Evolutionary conservation across 2,113 vertebrate species (phyloP).

Genomic region (Butorides virescens): DNA sequence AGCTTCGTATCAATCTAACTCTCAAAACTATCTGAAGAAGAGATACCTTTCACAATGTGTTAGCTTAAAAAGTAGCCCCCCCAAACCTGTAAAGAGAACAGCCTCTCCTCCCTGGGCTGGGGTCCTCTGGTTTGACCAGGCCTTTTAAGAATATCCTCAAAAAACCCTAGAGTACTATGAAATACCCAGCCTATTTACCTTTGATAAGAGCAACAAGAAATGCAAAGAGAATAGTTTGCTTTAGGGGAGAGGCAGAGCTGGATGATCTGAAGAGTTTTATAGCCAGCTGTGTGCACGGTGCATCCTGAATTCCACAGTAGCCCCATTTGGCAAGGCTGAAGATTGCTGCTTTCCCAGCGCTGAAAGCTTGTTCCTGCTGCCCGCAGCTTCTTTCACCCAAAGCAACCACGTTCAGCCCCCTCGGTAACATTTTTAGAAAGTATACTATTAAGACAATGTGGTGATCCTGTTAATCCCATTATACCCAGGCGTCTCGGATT

Average conservation of each 20-base stretch:
- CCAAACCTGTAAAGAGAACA: background rate
- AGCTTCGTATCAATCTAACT: background rate
- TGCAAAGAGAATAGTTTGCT: constrained; percentile 61
- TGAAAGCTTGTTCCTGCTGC: background rate
- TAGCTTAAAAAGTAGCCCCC: background rate
- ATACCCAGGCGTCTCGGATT: background rate
- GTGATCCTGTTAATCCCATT: background rate
- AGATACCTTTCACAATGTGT: background rate
- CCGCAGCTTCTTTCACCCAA: background rate
- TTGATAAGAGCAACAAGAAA: constrained; percentile 58
- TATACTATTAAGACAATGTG: background rate
- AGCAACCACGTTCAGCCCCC: background rate
- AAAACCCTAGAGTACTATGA: background rate
- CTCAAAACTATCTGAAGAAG: background rate
- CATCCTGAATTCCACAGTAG: constrained; percentile 52
- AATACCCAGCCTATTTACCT: constrained; percentile 45
- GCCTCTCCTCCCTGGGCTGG: background rate
- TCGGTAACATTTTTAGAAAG: background rate
- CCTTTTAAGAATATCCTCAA: constrained; percentile 26
- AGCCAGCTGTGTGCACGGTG: background rate
- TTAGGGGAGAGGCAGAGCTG: constrained; percentile 21
- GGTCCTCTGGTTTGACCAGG: background rate
- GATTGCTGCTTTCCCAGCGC: background rate
- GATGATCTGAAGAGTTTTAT: constrained; percentile 51
- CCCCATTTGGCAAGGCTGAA: background rate